Evolutionary conservation across 2,888 invertebrate genomes (phyloP), one percentile per base, ranked within the genome.

Genomic region (Nycteola revayana): DNA sequence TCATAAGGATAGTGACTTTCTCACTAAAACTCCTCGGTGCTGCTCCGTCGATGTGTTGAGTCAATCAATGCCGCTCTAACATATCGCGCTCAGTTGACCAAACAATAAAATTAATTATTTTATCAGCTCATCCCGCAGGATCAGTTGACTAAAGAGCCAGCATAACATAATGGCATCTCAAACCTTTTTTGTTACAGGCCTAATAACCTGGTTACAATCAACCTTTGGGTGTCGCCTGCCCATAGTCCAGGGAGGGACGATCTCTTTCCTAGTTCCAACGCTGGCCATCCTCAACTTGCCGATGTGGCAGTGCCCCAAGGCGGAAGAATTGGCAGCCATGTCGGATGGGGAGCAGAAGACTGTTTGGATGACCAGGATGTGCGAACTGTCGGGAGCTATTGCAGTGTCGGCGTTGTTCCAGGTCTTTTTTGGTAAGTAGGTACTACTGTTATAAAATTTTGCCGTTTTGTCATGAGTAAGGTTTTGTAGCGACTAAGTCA

Each of bases 331-430:
- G 10, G 70, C 75, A 0, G 79, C 87, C 23, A 90, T 94, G 91
- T 73, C 87, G 0, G 69, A 66, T 0, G 90, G 82, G 1, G 89
- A 91, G 39, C 86, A 91, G 9, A 86, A 91, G 1, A 90, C 90
- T 37, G 77, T 93, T 7, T 95, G 95, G 95, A 93, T 93, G 67
- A 75, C 86, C 11, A 84, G 95, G 43, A 95, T 95, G 94, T 89
- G 94, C 37, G 95, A 94, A 65, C 80, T 96, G 10, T 95, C 95
- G 0, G 96, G 96, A 0, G 95, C 95, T 1, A 95, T 96, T 8
- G 93, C 95, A 1, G 91, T 95, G 0, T 92, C 95, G 0, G 94
- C 95, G 0, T 53, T 94, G 25, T 92, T 95, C 34, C 95, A 96
- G 80, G 89, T 96, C 1, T 66, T 94, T 26, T 86, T 95, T 30